These are phyloP conservation scores for Aythya fuligula DNA, from an alignment of 2,797 vertebrate species.

Conservation along the genomic window DNA sequence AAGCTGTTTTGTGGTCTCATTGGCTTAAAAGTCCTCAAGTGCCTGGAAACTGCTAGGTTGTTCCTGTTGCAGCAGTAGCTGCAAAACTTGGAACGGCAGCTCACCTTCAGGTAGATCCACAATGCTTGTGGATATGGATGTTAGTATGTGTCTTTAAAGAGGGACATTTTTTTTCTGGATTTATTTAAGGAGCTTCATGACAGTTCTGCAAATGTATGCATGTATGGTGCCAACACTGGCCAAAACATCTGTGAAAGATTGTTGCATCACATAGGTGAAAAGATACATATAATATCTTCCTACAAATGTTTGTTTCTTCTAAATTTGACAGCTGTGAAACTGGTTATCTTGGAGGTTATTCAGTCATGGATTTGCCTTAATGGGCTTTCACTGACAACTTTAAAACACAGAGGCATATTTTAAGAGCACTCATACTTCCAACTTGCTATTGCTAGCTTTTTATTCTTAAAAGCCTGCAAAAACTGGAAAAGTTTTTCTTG, in stretches of 20 bases:
- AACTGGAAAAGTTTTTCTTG: neutral
- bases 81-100: neutral
- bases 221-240: neutral
- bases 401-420: neutral
- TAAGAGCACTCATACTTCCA: neutral
- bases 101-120: neutral
- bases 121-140: accelerated
- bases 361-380: neutral
- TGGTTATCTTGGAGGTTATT: neutral
- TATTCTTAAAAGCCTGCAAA: neutral
- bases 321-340: neutral
- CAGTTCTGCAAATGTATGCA: neutral
- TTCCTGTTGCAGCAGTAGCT: neutral
- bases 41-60: neutral
- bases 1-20: neutral
- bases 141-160: neutral
- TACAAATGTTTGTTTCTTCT: neutral
- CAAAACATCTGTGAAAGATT: neutral
- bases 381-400: neutral
- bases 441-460: neutral
- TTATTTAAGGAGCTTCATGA: neutral
- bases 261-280: neutral
- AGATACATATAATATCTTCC: neutral
- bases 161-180: neutral
- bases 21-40: neutral